These are phyloP conservation scores for Amphipoea lucens DNA, from an alignment of 2,888 invertebrate species.

Conservation along the genomic window DNA sequence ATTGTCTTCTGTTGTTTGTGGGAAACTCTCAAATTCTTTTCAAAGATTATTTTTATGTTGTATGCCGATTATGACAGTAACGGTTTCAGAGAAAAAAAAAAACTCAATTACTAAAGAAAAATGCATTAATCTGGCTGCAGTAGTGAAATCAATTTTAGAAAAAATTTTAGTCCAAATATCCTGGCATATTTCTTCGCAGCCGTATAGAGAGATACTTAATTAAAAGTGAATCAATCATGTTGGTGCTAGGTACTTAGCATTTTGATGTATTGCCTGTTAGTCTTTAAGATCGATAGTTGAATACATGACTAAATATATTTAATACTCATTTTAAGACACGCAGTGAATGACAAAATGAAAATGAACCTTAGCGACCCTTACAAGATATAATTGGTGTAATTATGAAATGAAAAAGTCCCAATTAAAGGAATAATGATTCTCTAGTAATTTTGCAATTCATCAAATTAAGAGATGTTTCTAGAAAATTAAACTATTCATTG, in stretches of 20 bases:
- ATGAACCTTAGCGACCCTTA: neutral
- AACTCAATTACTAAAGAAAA: neutral
- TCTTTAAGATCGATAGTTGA: conserved; percentile 20
- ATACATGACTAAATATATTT: conserved; percentile 11
- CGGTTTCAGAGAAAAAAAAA: neutral
- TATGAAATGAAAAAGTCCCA: conserved; percentile 35
- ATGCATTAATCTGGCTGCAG: neutral
- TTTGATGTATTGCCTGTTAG: conserved; percentile 34
- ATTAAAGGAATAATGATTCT: conserved; percentile 39
- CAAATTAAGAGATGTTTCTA: conserved; percentile 48
- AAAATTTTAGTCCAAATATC: neutral
- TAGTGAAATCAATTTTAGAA: neutral
- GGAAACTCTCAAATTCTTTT: neutral
- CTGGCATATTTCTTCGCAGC: conserved; percentile 5
- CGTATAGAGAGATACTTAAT: conserved; percentile 36
- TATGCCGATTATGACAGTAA: neutral
- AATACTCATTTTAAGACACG: neutral
- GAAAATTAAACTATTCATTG: conserved; percentile 43
- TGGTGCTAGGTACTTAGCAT: conserved; percentile 20
- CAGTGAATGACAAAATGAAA: neutral
- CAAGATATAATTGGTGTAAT: conserved; percentile 26
- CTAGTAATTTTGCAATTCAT: conserved; percentile 48
- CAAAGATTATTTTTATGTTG: neutral
- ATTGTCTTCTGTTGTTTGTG: neutral
- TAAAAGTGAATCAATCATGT: conserved; percentile 40